Conservation (phyloP, 2,888 invertebrate species). For the Dynastes maya region DNA sequence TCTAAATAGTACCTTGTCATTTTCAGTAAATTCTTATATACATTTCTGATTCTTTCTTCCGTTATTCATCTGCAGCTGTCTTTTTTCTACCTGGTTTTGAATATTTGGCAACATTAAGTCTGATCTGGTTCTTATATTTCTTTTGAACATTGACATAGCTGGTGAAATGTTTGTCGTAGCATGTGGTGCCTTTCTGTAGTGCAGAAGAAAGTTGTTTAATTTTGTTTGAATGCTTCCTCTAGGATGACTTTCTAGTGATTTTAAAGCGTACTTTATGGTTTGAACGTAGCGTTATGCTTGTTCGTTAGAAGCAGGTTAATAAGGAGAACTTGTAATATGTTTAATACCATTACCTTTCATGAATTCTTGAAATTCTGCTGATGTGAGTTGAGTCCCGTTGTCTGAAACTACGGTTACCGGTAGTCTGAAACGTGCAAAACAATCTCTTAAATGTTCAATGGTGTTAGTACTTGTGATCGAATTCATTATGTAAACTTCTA, state of each 20-base stretch:
- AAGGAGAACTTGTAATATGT: neutral
- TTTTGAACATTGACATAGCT: neutral
- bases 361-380: neutral
- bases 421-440: neutral
- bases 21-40: neutral
- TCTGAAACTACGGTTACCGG: neutral
- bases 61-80: neutral
- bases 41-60: neutral
- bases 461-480: neutral
- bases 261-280: conserved; percentile 9
- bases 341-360: conserved; percentile 1
- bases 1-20: neutral
- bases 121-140: neutral
- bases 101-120: neutral
- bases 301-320: neutral
- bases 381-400: neutral
- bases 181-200: neutral
- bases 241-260: neutral
- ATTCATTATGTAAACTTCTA: neutral
- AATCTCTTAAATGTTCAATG: neutral
- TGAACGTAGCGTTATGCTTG: neutral
- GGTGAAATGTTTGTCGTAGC: neutral
- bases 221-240: neutral
- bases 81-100: neutral
- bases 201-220: neutral